phyloP scores from a whole-genome alignment of 2,888 invertebrate species.

The Limnephilus rhombicus region DNA sequence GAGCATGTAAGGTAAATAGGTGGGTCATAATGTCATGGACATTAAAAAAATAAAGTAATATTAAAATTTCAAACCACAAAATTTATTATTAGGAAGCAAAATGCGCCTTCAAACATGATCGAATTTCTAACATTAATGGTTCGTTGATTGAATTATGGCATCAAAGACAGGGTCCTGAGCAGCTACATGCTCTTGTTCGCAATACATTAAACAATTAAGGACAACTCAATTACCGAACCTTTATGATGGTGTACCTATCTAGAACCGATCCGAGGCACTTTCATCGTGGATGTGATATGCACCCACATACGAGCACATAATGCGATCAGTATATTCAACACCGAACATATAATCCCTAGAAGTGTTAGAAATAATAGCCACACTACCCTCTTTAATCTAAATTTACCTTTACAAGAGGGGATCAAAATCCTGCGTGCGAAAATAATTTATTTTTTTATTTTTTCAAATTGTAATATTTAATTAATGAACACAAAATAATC shows the following conservation, averaged over 20 bases:
- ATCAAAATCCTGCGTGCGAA: too few relatives aligned
- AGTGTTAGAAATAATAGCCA: too few relatives aligned
- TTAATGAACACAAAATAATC: too few relatives aligned
- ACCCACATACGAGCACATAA: too few relatives aligned
- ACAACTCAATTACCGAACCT: slow-evolving; percentile 51
- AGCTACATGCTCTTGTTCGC: slow-evolving; percentile 45
- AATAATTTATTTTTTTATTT: too few relatives aligned
- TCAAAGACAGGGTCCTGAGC: slow-evolving; percentile 38
- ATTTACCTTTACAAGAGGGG: too few relatives aligned
- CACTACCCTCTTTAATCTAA: too few relatives aligned
- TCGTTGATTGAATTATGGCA: slow-evolving; percentile 44
- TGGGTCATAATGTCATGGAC: too few relatives aligned
- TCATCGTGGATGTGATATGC: background rate
- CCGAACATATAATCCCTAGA: background rate
- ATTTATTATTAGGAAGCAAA: background rate
- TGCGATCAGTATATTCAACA: background rate
- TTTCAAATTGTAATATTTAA: too few relatives aligned
- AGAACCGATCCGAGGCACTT: slow-evolving; percentile 15
- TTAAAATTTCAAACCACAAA: background rate
- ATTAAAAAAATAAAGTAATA: too few relatives aligned
- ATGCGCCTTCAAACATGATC: background rate
- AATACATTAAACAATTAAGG: slow-evolving; percentile 56
- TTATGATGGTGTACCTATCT: background rate
- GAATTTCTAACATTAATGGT: slow-evolving; percentile 19
- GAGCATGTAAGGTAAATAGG: too few relatives aligned